phyloP scores from a whole-genome alignment of 1,140 invertebrate species.

The Pseudomyrmex pallidus region DNA sequence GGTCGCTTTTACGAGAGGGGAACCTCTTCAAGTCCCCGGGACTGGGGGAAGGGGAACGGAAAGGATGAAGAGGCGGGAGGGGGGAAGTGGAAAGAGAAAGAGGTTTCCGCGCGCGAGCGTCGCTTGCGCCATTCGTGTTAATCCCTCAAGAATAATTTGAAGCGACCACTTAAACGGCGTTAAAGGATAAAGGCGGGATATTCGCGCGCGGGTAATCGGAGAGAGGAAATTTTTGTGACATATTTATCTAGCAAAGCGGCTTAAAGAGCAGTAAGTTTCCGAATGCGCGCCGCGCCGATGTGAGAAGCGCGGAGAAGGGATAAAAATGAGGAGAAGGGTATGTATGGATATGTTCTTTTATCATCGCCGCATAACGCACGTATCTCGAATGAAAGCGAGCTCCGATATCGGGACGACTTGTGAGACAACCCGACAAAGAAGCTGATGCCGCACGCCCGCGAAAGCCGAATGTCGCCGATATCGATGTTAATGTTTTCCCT shows the following conservation, averaged over 20 bases:
- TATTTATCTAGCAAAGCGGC: conserved; percentile 44
- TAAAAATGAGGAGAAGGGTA: too few species aligned
- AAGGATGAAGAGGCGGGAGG: neutral
- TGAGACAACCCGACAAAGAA: conserved; percentile 1
- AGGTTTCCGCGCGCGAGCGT: neutral
- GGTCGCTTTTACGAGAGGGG: conserved; percentile 34
- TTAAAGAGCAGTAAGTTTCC: conserved; percentile 25
- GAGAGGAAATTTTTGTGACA: neutral
- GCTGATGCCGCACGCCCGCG: conserved; percentile 1
- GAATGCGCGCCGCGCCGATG: neutral
- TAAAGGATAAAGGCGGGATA: conserved; percentile 40
- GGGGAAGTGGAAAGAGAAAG: neutral
- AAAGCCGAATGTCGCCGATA: neutral
- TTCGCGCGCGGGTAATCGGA: too few species aligned
- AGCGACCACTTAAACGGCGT: conserved; percentile 52
- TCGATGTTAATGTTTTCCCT: conserved; percentile 33
- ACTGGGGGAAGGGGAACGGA: neutral
- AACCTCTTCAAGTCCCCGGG: conserved; percentile 3
- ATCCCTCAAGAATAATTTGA: conserved; percentile 57
- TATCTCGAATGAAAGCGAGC: conserved; percentile 4
- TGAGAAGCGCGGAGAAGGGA: too few species aligned
- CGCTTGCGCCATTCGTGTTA: neutral
- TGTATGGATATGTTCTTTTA: neutral
- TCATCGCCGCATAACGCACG: neutral
- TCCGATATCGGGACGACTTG: conserved; percentile 17